Evolutionary conservation across 1,140 invertebrate genomes (phyloP), one percentile per base, ranked within the genome.

Genomic region (Drosophila dunni): DNA sequence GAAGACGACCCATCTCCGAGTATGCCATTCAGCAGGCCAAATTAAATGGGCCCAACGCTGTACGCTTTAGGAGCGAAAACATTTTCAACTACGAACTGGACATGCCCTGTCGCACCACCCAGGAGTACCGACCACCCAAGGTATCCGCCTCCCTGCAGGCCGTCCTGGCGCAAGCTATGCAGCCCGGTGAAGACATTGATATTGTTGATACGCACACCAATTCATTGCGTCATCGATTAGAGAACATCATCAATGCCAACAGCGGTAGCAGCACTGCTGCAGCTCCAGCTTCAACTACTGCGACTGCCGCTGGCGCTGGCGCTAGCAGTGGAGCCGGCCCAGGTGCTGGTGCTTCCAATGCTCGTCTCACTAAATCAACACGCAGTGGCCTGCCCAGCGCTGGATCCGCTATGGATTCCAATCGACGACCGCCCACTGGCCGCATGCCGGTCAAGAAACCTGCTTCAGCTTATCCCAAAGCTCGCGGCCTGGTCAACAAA

Each of bases 31-130:
- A 95, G 68, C 94, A 94, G 58, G 93, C 94, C 13, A 93, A 94
- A 38, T 94, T 95, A 0, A 92, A 80, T 73, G 65, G 66, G 1
- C 94, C 78, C 91, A 93, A 57, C 93, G 94, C 90, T 90, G 94
- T 92, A 84, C 95, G 94, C 48, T 95, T 94, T 61, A 94, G 96
- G 92, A 95, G 95, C 57, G 97, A 98, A 91, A 97, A 98, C 92
- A 96, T 98, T 61, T 93, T 98, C 54, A 94, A 96, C 82, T 93
- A 98, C 46, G 96, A 97, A 79, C 93, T 98, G 63, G 96, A 97
- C 78, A 95, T 96, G 94, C 96, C 96, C 3, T 94, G 94, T 46
- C 93, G 96, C 68, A 97, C 96, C 0, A 97, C 96, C 0, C 93
- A 96, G 78, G 96, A 97, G 84, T 97, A 97, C 90, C 94, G 95